Conservation (phyloP, 1,140 invertebrate genomes). For the Schlechtendalia chinensis region DNA sequence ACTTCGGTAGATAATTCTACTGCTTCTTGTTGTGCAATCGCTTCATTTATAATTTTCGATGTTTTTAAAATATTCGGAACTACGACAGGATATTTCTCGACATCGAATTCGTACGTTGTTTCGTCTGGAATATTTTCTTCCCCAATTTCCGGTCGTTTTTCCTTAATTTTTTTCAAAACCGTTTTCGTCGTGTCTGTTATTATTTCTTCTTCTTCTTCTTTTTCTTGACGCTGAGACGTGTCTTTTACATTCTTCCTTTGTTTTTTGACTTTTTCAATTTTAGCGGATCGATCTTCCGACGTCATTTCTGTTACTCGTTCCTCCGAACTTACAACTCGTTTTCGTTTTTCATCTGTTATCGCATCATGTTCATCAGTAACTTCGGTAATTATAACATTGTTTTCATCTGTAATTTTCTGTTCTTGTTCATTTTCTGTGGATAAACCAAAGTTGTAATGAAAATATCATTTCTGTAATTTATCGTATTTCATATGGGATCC, state of each 20-base stretch:
- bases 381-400: slow-evolving; percentile 18
- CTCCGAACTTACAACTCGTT: neutral
- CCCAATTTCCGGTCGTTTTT: slow-evolving; percentile 54
- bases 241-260: slow-evolving; percentile 47
- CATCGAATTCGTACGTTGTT: slow-evolving; percentile 54
- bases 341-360: neutral
- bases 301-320: slow-evolving; percentile 11
- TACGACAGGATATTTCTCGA: slow-evolving; percentile 18
- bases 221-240: neutral
- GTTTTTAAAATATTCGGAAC: slow-evolving; percentile 6
- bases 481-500: neutral
- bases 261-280: slow-evolving; percentile 1
- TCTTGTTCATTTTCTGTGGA: slow-evolving; percentile 37
- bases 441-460: slow-evolving; percentile 25
- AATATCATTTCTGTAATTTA: neutral
- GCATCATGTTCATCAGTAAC: neutral
- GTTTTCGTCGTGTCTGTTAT: slow-evolving; percentile 36
- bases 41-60: slow-evolving; percentile 30
- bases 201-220: slow-evolving; percentile 53
- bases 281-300: slow-evolving; percentile 4
- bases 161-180: slow-evolving; percentile 56
- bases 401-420: slow-evolving; percentile 29
- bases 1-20: slow-evolving; percentile 54
- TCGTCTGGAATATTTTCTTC: slow-evolving; percentile 55
- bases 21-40: slow-evolving; percentile 31